A percentile compares a stretch with the other conserved stretches of the same genome.
Evolutionary conservation across 1,140 invertebrate species (phyloP).

Genomic region (Trichonephila inaurata): DNA sequence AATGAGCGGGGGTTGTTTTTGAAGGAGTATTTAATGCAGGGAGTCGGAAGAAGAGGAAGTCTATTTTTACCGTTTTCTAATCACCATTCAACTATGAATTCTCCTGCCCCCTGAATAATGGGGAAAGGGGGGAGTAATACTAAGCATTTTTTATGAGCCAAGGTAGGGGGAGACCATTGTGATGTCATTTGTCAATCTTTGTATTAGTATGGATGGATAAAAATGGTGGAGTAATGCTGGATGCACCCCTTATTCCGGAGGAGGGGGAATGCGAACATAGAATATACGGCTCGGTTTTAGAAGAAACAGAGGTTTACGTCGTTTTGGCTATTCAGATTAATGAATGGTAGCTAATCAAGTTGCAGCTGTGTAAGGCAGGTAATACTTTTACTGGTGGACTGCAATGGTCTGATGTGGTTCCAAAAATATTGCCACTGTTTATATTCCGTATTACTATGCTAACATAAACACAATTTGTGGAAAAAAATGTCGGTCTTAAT

Average conservation of each 20-base stretch:
- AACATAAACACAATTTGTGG: too few relatives aligned
- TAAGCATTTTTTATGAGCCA: slow-evolving; percentile 19
- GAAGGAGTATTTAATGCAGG: slow-evolving; percentile 34
- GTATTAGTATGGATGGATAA: slow-evolving; percentile 35
- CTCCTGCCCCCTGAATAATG: slow-evolving; percentile 12
- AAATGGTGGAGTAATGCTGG: background rate
- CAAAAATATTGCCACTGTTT: too few relatives aligned
- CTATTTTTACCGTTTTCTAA: slow-evolving; percentile 68
- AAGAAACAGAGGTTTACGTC: background rate
- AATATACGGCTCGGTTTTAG: background rate
- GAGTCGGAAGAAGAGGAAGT: background rate
- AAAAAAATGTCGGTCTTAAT: too few relatives aligned
- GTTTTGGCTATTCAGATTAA: background rate
- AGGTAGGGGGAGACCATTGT: background rate
- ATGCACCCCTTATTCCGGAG: background rate
- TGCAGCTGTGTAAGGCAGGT: too few relatives aligned
- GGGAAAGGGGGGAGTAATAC: background rate
- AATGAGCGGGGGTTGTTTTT: slow-evolving; percentile 12
- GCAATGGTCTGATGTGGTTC: too few relatives aligned
- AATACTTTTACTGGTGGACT: too few relatives aligned
- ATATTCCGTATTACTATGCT: too few relatives aligned
- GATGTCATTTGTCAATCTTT: slow-evolving; percentile 68
- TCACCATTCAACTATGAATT: slow-evolving; percentile 62
- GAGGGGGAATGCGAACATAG: background rate
- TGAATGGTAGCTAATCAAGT: background rate